A percentile compares a stretch with the other conserved stretches of the same genome.
Evolutionary conservation across 2,888 invertebrate genomes (phyloP).

Genomic region (Lottia gigantea): DNA sequence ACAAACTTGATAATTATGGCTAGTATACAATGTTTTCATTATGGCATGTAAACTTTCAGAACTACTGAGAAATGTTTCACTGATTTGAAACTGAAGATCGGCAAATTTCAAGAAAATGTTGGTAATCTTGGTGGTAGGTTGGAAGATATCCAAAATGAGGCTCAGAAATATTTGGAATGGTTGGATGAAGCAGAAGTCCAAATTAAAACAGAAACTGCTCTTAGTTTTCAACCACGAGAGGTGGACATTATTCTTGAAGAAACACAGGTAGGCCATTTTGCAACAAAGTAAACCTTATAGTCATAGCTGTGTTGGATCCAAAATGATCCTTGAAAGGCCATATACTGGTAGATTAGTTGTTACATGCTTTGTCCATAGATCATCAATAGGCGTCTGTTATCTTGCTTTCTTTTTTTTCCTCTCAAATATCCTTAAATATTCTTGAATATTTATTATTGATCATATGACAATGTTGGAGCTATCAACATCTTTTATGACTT

Average conservation of each 20-base stretch:
- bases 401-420: no score
- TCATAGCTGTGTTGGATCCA: no score
- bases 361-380: no score
- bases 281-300: no score
- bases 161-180: slow-evolving; percentile 56
- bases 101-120: slow-evolving; percentile 41
- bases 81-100: slow-evolving; percentile 39
- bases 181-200: slow-evolving; percentile 45
- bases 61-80: slow-evolving; percentile 45
- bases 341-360: no score
- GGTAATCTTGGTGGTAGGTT: slow-evolving; percentile 43
- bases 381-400: no score
- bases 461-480: no score
- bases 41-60: slow-evolving; percentile 30
- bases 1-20: no score
- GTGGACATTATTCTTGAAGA: slow-evolving; percentile 43
- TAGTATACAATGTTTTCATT: background rate
- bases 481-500: no score
- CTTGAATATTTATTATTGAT: no score
- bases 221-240: slow-evolving; percentile 28
- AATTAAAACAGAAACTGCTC: slow-evolving; percentile 30
- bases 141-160: slow-evolving; percentile 49
- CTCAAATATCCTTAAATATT: no score
- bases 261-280: slow-evolving; percentile 71
- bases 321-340: no score